Conservation (phyloP, 2,888 invertebrate species). For the Eueremaeus valkanovi region DNA sequence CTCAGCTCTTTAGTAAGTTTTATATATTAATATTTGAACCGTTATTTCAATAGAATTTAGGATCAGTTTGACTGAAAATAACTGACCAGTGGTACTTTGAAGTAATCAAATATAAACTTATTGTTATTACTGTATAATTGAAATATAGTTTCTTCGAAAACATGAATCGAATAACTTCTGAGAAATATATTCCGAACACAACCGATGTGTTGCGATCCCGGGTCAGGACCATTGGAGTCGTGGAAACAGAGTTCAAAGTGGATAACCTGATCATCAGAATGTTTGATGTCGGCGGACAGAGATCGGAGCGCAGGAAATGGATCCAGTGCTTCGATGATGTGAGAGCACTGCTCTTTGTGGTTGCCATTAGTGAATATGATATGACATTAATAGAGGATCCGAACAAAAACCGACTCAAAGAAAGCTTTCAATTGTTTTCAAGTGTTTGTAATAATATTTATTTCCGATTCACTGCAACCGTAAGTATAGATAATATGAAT, state of each 20-base stretch:
- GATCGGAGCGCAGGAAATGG: conserved; percentile 64
- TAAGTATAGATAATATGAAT: conserved; percentile 49
- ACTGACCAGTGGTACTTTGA: neutral
- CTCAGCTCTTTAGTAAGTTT: conserved; percentile 62
- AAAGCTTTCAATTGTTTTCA: conserved; percentile 62
- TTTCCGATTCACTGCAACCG: conserved; percentile 62
- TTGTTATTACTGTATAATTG: conserved; percentile 31
- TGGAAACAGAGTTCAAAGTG: conserved; percentile 64
- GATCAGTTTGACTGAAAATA: neutral
- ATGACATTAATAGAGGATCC: conserved; percentile 64
- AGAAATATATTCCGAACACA: conserved; percentile 62
- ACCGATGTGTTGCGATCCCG: conserved; percentile 63
- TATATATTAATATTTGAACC: neutral
- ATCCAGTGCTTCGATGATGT: conserved; percentile 66
- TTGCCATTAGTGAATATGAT: conserved; percentile 64
- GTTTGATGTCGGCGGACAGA: conserved; percentile 65
- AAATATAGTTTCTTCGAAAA: conserved; percentile 62
- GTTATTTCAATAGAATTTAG: neutral
- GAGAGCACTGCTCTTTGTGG: conserved; percentile 62
- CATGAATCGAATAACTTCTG: conserved; percentile 63
- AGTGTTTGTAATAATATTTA: conserved; percentile 64
- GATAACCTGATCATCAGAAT: conserved; percentile 61
- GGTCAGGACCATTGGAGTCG: conserved; percentile 64
- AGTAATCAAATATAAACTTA: neutral
- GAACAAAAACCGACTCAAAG: conserved; percentile 60